Evolutionary conservation across 2,113 vertebrate species (phyloP), one percentile per base, ranked within the genome.

Genomic region (Hemiprocne comata): DNA sequence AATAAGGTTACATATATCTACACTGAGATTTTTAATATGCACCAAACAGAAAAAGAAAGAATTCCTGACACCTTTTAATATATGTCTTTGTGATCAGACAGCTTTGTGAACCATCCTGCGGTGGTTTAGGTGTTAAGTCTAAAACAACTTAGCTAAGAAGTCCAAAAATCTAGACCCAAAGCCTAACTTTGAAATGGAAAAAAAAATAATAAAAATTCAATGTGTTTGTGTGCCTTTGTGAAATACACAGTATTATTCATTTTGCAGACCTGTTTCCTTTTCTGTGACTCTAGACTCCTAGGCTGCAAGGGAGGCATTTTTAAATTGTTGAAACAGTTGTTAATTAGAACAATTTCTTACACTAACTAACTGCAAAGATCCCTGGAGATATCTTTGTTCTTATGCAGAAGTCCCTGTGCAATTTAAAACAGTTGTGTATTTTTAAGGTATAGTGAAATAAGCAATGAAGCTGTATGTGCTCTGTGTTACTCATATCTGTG

Each of bases 291-390:
- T 24, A 70, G 44, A 48, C 28, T 73, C 46, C 24, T 54, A 54
- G 54, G 36, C 36, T 90, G 40, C 33, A 83, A 71, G 34, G 10
- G 24, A 69, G 34, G 3, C 3, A 8, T 86, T 76, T 85, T 76
- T 13, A 44, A 73, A 61, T 80, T 89, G 17, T 69, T 79, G 75
- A 64, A 72, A 62, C 31, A 53, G n/a, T 40, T 69, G 40, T 69
- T 88, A 92, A 92, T 92, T 83, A 65, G 31, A 82, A 72, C 58
- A 80, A 65, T 95, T 95, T 90, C 64, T 90, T 84, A 61, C n/a
- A 13, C 24, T 76, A 34, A 46, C 33, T 64, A 51, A 77, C 60
- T 66, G 72, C n/a, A 61, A 61, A 73, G 44, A 50, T 77, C 75
- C 26, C 64, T 21, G 14, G 55, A 77, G 76, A 87, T 62, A 50